Evolutionary conservation across 2,888 invertebrate species (phyloP).

Genomic region (Atethmia centrago): DNA sequence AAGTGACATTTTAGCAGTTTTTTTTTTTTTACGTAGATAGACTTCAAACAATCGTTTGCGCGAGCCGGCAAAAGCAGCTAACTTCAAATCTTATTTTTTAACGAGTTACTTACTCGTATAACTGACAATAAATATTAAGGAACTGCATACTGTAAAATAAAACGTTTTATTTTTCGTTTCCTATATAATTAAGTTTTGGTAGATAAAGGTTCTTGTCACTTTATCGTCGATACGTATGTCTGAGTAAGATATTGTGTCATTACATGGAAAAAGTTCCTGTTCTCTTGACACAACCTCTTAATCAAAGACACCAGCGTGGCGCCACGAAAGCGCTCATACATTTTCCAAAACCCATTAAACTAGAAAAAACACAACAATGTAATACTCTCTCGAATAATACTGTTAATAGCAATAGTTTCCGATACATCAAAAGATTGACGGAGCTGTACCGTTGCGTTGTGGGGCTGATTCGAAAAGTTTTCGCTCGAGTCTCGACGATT

Average conservation of each 20-base stretch:
- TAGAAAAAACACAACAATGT: slow-evolving; percentile 1
- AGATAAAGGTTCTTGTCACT: no score
- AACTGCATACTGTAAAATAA: no score
- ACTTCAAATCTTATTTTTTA: no score
- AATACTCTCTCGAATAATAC: slow-evolving; percentile 26
- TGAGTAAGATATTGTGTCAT: background rate
- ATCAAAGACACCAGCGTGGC: background rate
- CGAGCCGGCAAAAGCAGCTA: no score
- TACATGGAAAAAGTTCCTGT: background rate
- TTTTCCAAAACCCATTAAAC: background rate
- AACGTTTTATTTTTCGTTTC: no score
- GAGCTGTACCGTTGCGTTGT: slow-evolving; percentile 42
- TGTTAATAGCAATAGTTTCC: slow-evolving; percentile 69
- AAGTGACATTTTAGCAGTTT: no score
- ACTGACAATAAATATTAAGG: no score
- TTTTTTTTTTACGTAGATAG: no score
- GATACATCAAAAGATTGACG: slow-evolving; percentile 76
- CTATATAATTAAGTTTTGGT: no score
- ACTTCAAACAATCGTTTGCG: no score
- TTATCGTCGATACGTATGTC: no score
- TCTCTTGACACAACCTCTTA: background rate
- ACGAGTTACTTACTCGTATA: no score
- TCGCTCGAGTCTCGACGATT: slow-evolving; percentile 58
- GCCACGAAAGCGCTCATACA: background rate
- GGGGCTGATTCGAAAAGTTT: slow-evolving; percentile 77